Evolutionary conservation across 2,888 invertebrate genomes (phyloP), one percentile per base, ranked within the genome.

Genomic region (Leucophenga montana): DNA sequence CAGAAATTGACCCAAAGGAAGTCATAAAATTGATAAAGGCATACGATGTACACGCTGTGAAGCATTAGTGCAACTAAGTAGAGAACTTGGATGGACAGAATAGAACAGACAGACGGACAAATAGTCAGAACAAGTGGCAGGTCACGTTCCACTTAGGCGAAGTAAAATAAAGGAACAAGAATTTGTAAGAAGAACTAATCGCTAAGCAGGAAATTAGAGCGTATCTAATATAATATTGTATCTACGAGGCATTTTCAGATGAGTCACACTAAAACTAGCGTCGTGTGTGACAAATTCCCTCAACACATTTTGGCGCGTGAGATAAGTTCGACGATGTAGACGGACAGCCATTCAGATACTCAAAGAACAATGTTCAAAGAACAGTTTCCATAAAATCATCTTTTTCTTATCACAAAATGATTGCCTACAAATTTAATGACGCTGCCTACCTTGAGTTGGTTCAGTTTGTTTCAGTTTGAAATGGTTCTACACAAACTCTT

Each of bases 361-460:
- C n/a, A 33, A 33, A 33, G 33, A 8, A 33, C 33, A 33, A 33
- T 3, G 8, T 33, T 8, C 8, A 48, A 4, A 13, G 48, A 44
- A 18, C 44, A 62, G 62, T 44, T 62, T 62, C 62, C 62, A 20
- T 33, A 62, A 13, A 46, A 14, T 27, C n/a, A 1, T 14, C 14
- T 31, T 59, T 59, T 50, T 22, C 27, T 46, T 64, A 64, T 64
- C 62, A 22, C 4, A 33, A 46, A 64, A 62, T 78, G 78, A 80
- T 80, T 83, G 79, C 75, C 79, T 76, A 83, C 75, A 80, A 78
- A 80, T 78, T 80, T 75, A 75, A 80, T 81, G 80, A 82, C 84
- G 59, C n/a, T 59, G n/a, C 59, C 31, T 11, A n/a, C 3, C 27
- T 13, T 18, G n/a, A n/a, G n/a, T n/a, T n/a, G n/a, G n/a, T n/a